Evolutionary conservation across 23 tunicate genomes (phyloP).

Genomic region (Oikopleura dioica): DNA sequence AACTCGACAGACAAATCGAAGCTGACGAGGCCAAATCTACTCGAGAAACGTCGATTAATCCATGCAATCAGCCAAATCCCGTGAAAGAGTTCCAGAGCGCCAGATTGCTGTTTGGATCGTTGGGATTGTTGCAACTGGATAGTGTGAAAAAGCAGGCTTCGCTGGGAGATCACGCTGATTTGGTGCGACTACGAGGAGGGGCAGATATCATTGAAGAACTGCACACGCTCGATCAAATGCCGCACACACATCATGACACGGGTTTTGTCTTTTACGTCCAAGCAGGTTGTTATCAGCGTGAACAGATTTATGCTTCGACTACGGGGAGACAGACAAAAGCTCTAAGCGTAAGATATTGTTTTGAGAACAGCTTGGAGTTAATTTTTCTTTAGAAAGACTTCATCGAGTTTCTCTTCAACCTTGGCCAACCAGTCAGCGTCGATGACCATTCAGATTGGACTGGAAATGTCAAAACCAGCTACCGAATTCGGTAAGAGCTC

Average conservation of each 20-base stretch:
- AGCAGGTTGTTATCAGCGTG: slow-evolving; percentile 28
- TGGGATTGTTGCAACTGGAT: slow-evolving; percentile 44
- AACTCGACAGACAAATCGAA: too few species aligned
- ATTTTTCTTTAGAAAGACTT: too few species aligned
- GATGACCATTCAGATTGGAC: slow-evolving; percentile 47
- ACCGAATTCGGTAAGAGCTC: slow-evolving; percentile 21
- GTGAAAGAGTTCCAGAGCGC: slow-evolving; percentile 46
- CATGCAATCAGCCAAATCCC: slow-evolving; percentile 28
- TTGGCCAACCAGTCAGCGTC: slow-evolving; percentile 60
- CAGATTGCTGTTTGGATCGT: slow-evolving; percentile 53
- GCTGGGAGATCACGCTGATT: too few species aligned
- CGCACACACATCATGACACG: slow-evolving; percentile 49
- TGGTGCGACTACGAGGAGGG: too few species aligned
- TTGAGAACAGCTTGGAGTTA: too few species aligned
- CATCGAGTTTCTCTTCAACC: slow-evolving; percentile 38
- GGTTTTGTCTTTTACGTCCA: slow-evolving; percentile 58
- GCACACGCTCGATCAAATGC: slow-evolving; percentile 33
- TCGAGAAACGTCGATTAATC: too few species aligned
- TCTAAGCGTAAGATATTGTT: too few species aligned
- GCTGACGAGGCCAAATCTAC: too few species aligned
- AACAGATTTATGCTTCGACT: too few species aligned
- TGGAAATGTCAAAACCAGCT: slow-evolving; percentile 22
- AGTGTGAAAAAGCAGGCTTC: slow-evolving; percentile 40
- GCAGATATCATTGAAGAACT: too few species aligned
- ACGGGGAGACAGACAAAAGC: too few species aligned